These are phyloP conservation scores for Leptopilina boulardi DNA, from an alignment of 1,140 invertebrate genomes.

Conservation along the genomic window DNA sequence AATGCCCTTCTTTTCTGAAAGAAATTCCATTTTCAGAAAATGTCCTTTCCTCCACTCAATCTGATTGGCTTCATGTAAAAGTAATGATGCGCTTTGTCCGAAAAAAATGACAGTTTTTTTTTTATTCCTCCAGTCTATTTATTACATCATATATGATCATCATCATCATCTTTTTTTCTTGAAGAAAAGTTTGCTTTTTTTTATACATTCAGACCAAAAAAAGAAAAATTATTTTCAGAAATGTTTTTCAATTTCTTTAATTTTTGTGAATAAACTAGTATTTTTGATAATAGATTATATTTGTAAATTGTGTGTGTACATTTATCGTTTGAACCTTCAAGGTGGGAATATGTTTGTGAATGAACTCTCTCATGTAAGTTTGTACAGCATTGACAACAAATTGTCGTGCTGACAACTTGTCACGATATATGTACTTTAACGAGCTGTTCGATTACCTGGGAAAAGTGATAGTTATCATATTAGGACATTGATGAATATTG, in stretches of 20 bases:
- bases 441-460: background rate
- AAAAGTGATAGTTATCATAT: background rate
- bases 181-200: too few relatives aligned
- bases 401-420: conserved; percentile 18
- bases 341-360: conserved; percentile 37
- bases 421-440: conserved; percentile 21
- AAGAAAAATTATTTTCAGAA: too few relatives aligned
- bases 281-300: conserved; percentile 43
- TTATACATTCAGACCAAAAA: too few relatives aligned
- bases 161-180: background rate
- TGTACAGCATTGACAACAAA: conserved; percentile 4
- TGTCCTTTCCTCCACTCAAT: conserved; percentile 10
- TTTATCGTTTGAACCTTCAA: conserved; percentile 44
- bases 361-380: background rate
- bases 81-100: background rate
- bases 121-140: background rate
- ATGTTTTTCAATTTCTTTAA: too few relatives aligned
- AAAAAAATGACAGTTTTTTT: background rate
- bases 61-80: background rate
- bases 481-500: background rate
- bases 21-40: conserved; percentile 30
- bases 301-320: conserved; percentile 58
- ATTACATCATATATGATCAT: background rate
- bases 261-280: too few relatives aligned
- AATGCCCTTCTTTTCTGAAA: background rate